Evolutionary conservation across 23 tunicate species (phyloP), one percentile per base, ranked within the genome.

Genomic region (Ciona savignyi): DNA sequence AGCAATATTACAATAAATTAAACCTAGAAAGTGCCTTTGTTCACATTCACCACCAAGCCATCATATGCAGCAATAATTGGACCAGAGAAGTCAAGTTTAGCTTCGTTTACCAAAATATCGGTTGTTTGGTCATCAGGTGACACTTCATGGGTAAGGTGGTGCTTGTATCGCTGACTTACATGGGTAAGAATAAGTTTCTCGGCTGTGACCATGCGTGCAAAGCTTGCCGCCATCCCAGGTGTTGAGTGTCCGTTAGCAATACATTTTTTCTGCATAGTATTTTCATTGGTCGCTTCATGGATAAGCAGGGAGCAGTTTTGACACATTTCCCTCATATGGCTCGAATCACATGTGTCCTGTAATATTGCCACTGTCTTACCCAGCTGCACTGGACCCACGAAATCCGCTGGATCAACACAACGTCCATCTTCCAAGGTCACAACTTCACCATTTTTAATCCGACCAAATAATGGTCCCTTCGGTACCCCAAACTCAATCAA

Each of bases 241-340:
- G 98, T 93, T n/a, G 98, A 93, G 51, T 93, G 98, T 1, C 98
- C 98, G 61, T 93, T 81, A 32, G 70, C 78, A 9, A 81, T 73
- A 66, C 93, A 81, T 70, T 73, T 67, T 31, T 74, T 65, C 60
- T 66, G 34, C 63, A 81, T 74, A 1, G 74, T 49, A 32, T 93
- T 76, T 61, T 86, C 93, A 35, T 81, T 76, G 0, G 98, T 93
- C 20, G 94, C 93, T 78, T 93, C 98, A 56, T 93, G 98, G 3
- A 93, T 65, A 15, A 93, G 35, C 34, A 93, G 6, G 42, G 86
- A 81, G 60, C 93, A 81, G 33, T 77, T 63, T 27, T 77, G 73
- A 60, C 98, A 93, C n/a, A 81, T 42, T 25, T 80, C 78, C 34
- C 69, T 72, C 85, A 86, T 73, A 1, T 77, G 63, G 85, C 89